Percentiles rank a stretch among this genome's conserved stretches.
These are phyloP conservation scores for Strix uralensis DNA, from an alignment of 2,113 vertebrate genomes.

Conservation along the genomic window DNA sequence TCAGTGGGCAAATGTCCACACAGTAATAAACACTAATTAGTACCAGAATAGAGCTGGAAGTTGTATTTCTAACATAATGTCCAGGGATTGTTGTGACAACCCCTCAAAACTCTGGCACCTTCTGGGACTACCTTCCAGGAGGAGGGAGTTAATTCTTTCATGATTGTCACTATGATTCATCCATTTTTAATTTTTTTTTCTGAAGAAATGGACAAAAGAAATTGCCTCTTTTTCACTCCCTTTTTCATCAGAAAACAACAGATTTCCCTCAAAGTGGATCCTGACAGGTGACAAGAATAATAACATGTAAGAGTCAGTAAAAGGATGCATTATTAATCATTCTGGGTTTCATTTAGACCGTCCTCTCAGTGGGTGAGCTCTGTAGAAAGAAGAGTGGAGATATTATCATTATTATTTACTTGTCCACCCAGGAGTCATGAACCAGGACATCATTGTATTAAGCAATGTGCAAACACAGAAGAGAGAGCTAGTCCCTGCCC, in stretches of 20 bases:
- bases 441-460: conserved; percentile 32
- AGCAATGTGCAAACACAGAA: conserved; percentile 42
- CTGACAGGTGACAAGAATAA: conserved; percentile 70
- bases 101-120: background rate
- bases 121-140: background rate
- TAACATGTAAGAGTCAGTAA: conserved; percentile 66
- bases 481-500: background rate
- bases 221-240: background rate
- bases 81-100: background rate
- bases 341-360: conserved; percentile 46
- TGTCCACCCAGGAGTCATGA: conserved; percentile 44
- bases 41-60: background rate
- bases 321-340: conserved; percentile 69
- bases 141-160: background rate
- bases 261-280: conserved; percentile 63
- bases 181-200: conserved; percentile 20
- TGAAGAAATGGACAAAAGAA: conserved; percentile 12
- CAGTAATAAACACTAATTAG: background rate
- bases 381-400: conserved; percentile 42
- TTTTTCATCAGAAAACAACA: conserved; percentile 59
- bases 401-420: conserved; percentile 63
- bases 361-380: conserved; percentile 58
- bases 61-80: background rate
- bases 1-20: background rate
- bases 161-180: background rate